These are phyloP conservation scores for Callinectes sapidus DNA, from an alignment of 2,888 invertebrate species.

Conservation along the genomic window DNA sequence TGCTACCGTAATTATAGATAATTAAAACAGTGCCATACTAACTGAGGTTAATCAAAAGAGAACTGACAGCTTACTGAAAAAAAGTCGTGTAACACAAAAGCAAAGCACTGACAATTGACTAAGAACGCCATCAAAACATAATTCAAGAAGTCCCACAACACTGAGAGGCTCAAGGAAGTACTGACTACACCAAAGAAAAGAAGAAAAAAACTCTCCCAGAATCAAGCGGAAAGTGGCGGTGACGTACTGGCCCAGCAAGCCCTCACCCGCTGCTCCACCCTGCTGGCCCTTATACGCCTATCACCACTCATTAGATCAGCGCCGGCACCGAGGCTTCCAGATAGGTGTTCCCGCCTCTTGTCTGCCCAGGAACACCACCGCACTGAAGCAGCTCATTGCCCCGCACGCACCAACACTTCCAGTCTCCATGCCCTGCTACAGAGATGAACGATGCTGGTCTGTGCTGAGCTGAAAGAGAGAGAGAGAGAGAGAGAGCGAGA, in stretches of 20 bases:
- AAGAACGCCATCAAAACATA: too few relatives aligned
- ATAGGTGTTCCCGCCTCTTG: slow-evolving; percentile 26
- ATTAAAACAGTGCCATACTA: neutral
- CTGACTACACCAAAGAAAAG: neutral
- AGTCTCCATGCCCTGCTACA: neutral
- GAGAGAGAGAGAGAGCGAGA: too few relatives aligned
- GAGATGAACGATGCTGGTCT: neutral
- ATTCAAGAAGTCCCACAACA: too few relatives aligned
- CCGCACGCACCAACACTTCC: neutral
- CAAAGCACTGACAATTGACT: neutral
- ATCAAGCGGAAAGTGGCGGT: slow-evolving; percentile 13
- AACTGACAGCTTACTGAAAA: neutral
- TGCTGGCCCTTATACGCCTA: slow-evolving; percentile 56
- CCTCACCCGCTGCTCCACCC: slow-evolving; percentile 42
- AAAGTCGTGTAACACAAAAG: too few relatives aligned
- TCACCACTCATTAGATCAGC: slow-evolving; percentile 60
- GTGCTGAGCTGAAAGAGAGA: neutral
- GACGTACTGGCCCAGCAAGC: slow-evolving; percentile 28
- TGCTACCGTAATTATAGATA: too few relatives aligned
- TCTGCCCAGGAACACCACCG: slow-evolving; percentile 14
- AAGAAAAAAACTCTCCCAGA: neutral
- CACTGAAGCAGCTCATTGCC: neutral
- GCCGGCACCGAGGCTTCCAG: slow-evolving; percentile 51
- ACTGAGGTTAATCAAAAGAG: neutral
- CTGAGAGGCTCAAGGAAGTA: neutral